A percentile compares a stretch with the other conserved stretches of the same genome.
phyloP scores from a whole-genome alignment of 2,797 vertebrate genomes.

The Mormyrus hasselquistii region DNA sequence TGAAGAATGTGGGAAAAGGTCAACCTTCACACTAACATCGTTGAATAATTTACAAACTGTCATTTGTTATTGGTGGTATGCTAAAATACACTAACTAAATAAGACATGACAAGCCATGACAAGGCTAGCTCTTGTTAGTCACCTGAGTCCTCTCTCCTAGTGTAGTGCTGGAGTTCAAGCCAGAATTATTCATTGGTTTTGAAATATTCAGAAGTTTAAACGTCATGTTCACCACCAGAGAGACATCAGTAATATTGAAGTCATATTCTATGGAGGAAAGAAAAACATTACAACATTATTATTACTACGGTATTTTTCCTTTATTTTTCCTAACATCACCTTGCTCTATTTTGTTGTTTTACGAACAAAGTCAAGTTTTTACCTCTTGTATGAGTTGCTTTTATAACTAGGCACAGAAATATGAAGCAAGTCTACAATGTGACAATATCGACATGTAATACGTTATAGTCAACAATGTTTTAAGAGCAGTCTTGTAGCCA shows the following conservation, averaged over 20 bases:
- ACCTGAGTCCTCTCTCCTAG: slow-evolving; percentile 21
- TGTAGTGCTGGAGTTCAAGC: background rate
- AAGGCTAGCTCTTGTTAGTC: slow-evolving; percentile 15
- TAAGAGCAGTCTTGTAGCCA: slow-evolving; percentile 8
- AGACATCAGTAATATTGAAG: background rate
- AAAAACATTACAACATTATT: background rate
- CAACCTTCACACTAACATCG: background rate
- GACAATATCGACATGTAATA: background rate
- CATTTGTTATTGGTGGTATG: background rate
- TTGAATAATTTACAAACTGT: slow-evolving; percentile 17
- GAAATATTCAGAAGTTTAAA: slow-evolving; percentile 3
- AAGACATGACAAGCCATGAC: background rate
- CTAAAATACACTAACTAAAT: slow-evolving; percentile 13
- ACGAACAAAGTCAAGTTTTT: background rate
- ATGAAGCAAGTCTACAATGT: background rate
- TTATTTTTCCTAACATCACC: background rate
- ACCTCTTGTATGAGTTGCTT: background rate
- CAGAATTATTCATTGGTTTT: slow-evolving; percentile 16
- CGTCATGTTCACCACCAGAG: background rate
- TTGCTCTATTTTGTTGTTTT: background rate
- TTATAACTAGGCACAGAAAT: background rate
- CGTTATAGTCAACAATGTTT: background rate
- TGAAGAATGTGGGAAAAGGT: slow-evolving; percentile 12
- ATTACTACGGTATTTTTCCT: background rate
- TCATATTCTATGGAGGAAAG: background rate